phyloP scores from a whole-genome alignment of 1,140 invertebrate genomes.

The Pogonomyrmex barbatus region DNA sequence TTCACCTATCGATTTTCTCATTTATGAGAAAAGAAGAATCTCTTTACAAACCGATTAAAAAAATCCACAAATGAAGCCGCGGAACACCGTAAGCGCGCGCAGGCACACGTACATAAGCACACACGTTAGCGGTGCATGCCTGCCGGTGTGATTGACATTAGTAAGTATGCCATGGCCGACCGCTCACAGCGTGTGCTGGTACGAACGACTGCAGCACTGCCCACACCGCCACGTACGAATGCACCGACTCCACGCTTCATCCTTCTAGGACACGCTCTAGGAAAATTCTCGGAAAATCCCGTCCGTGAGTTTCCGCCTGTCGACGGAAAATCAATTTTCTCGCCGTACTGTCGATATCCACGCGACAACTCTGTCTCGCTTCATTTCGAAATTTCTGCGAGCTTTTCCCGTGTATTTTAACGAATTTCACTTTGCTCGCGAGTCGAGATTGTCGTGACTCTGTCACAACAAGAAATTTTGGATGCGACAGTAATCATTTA shows the following conservation, averaged over 20 bases:
- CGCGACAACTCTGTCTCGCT: background rate
- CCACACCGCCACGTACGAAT: slow-evolving; percentile 78
- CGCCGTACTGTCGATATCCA: background rate
- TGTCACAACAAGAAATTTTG: background rate
- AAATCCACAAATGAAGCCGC: slow-evolving; percentile 2
- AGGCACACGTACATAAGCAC: slow-evolving; percentile 28
- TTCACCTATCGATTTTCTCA: background rate
- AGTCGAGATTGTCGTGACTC: background rate
- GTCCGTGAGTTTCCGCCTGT: slow-evolving; percentile 53
- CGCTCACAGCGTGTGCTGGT: slow-evolving; percentile 82
- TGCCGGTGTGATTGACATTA: slow-evolving; percentile 86
- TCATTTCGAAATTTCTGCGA: background rate
- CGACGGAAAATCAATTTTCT: background rate
- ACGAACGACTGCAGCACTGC: slow-evolving; percentile 81
- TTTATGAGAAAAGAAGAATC: background rate
- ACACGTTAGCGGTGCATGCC: slow-evolving; percentile 77
- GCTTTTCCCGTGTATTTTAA: background rate
- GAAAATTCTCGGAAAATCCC: slow-evolving; percentile 72
- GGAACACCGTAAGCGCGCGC: slow-evolving; percentile 14
- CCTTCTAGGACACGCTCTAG: slow-evolving; percentile 74
- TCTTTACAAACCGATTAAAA: background rate
- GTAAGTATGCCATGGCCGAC: slow-evolving; percentile 86
- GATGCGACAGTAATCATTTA: background rate
- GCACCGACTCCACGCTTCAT: slow-evolving; percentile 67
- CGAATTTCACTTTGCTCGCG: background rate